A percentile compares a stretch with the other conserved stretches of the same genome.
These are phyloP conservation scores for Bos javanicus DNA, from an alignment of 2,113 vertebrate species.

Conservation along the genomic window DNA sequence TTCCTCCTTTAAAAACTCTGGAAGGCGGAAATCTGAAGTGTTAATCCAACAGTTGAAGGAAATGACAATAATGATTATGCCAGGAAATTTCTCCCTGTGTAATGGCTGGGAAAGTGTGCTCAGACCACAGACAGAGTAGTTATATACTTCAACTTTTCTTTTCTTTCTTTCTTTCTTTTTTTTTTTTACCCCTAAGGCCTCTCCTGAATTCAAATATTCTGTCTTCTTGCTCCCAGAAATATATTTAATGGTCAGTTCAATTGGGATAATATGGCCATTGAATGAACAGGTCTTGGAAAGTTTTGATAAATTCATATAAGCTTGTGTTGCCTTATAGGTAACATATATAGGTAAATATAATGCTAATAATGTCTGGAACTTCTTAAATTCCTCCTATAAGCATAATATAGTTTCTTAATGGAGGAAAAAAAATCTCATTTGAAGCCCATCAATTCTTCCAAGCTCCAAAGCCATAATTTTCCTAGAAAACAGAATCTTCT, in stretches of 20 bases:
- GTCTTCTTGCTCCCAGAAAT: not conserved
- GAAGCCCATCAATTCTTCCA: not conserved
- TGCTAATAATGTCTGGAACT: not conserved
- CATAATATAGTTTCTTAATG: not conserved
- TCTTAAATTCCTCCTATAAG: not conserved
- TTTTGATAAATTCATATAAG: not conserved
- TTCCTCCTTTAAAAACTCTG: not conserved
- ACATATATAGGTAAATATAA: not conserved
- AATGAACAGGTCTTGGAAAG: not conserved
- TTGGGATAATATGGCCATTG: not conserved
- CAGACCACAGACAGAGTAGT: not conserved
- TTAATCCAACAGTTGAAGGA: not conserved
- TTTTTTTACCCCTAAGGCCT: not conserved
- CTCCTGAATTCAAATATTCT: not conserved
- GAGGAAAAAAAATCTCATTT: not conserved
- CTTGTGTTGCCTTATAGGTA: not conserved
- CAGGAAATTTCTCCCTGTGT: not conserved
- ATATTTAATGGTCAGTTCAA: not conserved
- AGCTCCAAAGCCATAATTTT: not conserved
- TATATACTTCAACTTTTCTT: not conserved
- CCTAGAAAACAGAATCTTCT: not conserved
- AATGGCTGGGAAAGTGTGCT: not conserved
- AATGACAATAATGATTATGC: not conserved
- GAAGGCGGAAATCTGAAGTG: slow-evolving; percentile 32
- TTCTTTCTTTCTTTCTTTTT: too few species aligned